phyloP scores from a whole-genome alignment of 64 coral and sea anemone genomes.

The Acropora yongei region DNA sequence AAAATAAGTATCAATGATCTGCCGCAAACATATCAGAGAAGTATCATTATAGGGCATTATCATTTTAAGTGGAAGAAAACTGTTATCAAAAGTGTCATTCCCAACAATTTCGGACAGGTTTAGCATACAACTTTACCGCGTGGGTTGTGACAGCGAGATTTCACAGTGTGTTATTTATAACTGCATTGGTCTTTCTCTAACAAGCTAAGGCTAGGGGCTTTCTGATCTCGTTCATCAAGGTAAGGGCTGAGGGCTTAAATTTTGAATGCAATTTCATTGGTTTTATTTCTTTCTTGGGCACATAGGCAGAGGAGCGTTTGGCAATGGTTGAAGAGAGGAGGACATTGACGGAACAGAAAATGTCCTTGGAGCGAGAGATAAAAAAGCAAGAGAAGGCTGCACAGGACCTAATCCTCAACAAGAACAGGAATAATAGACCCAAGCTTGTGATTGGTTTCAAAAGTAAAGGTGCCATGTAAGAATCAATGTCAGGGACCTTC shows the following conservation, averaged over 20 bases:
- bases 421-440: conserved; percentile 89
- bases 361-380: conserved; percentile 82
- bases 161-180: not conserved
- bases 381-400: conserved; percentile 95
- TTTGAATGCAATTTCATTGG: not conserved
- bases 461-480: conserved; percentile 45
- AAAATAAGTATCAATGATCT: not conserved
- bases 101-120: not conserved
- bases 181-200: not conserved
- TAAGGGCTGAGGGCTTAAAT: not conserved
- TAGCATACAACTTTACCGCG: too few relatives aligned
- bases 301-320: conserved; percentile 94
- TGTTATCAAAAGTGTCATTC: too few relatives aligned
- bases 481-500: not conserved
- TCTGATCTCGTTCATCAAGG: not conserved
- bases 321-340: conserved; percentile 95
- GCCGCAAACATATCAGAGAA: too few relatives aligned
- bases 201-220: not conserved
- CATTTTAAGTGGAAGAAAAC: too few relatives aligned
- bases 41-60: too few relatives aligned
- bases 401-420: conserved; percentile 97
- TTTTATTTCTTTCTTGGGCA: not conserved
- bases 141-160: too few relatives aligned
- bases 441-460: conserved; percentile 95
- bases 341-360: conserved; percentile 86